phyloP scores from a whole-genome alignment of 2,888 invertebrate species.

The Ernsta delagoae region DNA sequence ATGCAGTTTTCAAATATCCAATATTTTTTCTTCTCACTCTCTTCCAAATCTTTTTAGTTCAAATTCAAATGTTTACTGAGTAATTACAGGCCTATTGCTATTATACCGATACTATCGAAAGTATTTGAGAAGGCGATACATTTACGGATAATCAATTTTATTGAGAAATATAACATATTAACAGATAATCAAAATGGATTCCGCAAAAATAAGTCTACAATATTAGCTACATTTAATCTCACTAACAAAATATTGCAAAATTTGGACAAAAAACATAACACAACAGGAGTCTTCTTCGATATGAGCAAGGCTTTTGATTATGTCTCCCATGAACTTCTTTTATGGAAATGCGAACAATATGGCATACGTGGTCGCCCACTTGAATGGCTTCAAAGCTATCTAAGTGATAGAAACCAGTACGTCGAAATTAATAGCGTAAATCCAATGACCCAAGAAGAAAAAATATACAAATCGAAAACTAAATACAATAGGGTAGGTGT shows the following conservation, averaged over 20 bases:
- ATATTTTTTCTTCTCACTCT: no score
- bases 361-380: constrained; percentile 12
- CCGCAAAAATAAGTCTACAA: neutral
- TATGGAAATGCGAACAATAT: constrained; percentile 15
- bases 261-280: constrained; percentile 1
- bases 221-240: constrained; percentile 12
- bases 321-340: constrained; percentile 3
- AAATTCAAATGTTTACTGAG: neutral
- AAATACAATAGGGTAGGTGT: constrained; percentile 20
- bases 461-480: neutral
- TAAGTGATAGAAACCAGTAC: constrained; percentile 5
- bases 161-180: constrained; percentile 4
- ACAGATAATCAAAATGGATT: constrained; percentile 3
- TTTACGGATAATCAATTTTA: neutral
- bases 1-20: no score
- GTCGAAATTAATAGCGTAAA: constrained; percentile 15
- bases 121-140: constrained; percentile 1
- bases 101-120: constrained; percentile 2
- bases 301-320: constrained; percentile 10
- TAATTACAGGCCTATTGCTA: constrained; percentile 8
- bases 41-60: neutral
- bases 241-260: constrained; percentile 6
- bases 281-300: neutral
- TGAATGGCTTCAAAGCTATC: constrained; percentile 15
- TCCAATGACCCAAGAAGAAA: neutral